Percentiles rank a stretch among this genome's conserved stretches.
Conservation (phyloP, 2,888 invertebrate genomes). For the Endotricha flammealis region DNA sequence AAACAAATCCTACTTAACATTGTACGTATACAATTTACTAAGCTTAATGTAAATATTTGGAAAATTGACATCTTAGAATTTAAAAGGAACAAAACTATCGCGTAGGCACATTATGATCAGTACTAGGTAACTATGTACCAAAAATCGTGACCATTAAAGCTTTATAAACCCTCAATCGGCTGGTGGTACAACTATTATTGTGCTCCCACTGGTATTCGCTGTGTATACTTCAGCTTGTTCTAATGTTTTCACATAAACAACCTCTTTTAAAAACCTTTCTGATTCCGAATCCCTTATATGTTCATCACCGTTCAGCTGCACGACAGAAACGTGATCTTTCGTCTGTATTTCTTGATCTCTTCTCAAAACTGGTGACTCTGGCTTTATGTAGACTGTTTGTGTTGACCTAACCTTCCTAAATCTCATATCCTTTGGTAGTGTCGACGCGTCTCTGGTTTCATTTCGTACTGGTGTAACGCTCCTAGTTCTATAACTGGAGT, state of each 20-base stretch:
- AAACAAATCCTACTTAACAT: constrained; percentile 2
- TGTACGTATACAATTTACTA: neutral
- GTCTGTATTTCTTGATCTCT: constrained; percentile 40
- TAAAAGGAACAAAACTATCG: neutral
- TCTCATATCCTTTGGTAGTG: constrained; percentile 68
- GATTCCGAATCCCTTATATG: constrained; percentile 40
- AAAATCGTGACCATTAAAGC: constrained; percentile 14
- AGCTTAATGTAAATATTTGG: neutral
- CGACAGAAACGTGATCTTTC: constrained; percentile 62
- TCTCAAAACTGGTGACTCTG: constrained; percentile 44
- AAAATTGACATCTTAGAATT: neutral
- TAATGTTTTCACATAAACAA: constrained; percentile 52
- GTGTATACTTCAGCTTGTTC: constrained; percentile 58
- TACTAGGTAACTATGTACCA: constrained; percentile 10
- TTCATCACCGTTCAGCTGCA: constrained; percentile 61
- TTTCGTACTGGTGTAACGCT: constrained; percentile 47
- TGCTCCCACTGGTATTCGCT: constrained; percentile 62
- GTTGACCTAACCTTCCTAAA: constrained; percentile 63
- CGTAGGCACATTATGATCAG: neutral
- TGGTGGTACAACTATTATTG: constrained; percentile 65
- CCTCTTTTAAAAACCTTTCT: constrained; percentile 48
- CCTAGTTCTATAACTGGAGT: constrained; percentile 53
- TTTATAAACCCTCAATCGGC: constrained; percentile 49
- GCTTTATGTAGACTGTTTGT: constrained; percentile 62
- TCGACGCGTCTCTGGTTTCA: constrained; percentile 54